These are phyloP conservation scores for Geophilus truncorum DNA, from an alignment of 2,888 invertebrate species.

Conservation along the genomic window DNA sequence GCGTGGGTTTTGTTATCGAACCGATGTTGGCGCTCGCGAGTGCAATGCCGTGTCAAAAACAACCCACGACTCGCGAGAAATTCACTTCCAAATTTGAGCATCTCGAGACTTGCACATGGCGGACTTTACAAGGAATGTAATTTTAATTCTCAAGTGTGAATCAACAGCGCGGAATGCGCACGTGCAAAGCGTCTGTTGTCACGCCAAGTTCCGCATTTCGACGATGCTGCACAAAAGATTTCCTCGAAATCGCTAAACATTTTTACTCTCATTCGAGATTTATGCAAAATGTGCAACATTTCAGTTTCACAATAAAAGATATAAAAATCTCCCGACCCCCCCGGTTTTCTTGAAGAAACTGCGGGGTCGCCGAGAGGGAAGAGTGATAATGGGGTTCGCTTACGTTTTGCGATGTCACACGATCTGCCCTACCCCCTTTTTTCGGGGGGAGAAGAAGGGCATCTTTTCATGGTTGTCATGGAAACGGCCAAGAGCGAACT, in stretches of 20 bases:
- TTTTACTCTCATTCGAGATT: background rate
- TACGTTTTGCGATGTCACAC: background rate
- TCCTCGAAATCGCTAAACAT: background rate
- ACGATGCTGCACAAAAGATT: background rate
- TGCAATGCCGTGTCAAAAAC: too few relatives aligned
- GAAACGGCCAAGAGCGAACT: background rate
- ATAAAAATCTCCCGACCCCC: too few relatives aligned
- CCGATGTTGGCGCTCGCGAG: too few relatives aligned
- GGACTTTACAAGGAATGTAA: background rate
- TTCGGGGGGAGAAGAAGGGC: background rate
- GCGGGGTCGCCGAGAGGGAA: background rate
- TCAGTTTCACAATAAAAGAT: background rate
- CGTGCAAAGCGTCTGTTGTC: constrained; percentile 15
- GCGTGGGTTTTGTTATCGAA: background rate
- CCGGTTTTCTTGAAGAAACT: background rate
- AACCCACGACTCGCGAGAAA: too few relatives aligned
- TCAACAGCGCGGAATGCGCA: constrained; percentile 17
- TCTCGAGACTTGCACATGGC: background rate
- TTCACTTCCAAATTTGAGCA: background rate
- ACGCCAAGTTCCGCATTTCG: background rate
- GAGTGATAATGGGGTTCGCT: constrained; percentile 15
- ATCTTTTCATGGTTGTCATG: background rate
- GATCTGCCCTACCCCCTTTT: background rate
- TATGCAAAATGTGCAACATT: constrained; percentile 11
- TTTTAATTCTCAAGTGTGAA: background rate